A percentile compares a stretch with the other conserved stretches of the same genome.
These are phyloP conservation scores for Montipora capitata DNA, from an alignment of 92 coral and sea anemone species.

Conservation along the genomic window DNA sequence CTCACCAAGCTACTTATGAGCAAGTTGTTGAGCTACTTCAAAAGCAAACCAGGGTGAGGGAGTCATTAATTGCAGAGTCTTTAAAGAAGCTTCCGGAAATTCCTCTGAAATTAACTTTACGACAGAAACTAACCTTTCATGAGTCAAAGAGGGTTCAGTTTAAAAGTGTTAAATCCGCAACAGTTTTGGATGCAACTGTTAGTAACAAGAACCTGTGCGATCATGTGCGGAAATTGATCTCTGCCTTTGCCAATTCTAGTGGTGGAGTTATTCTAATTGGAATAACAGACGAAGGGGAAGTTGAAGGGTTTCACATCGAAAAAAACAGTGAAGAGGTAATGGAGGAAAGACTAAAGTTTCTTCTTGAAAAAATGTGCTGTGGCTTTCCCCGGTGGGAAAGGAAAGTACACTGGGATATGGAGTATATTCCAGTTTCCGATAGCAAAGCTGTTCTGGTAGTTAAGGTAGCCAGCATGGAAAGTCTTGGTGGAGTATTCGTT, in stretches of 20 bases:
- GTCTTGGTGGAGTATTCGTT: background rate
- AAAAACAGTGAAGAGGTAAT: background rate
- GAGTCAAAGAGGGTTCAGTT: background rate
- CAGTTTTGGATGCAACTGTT: background rate
- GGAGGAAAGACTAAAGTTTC: background rate
- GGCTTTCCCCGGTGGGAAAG: background rate
- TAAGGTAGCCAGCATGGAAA: background rate
- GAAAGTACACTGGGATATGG: slow-evolving; percentile 1
- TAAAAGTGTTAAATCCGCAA: background rate
- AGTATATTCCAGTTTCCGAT: background rate
- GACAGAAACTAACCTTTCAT: background rate
- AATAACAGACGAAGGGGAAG: background rate
- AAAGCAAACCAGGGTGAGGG: background rate
- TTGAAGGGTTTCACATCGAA: background rate
- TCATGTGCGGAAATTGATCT: background rate
- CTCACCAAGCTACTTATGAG: background rate
- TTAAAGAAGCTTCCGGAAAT: background rate
- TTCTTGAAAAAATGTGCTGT: background rate
- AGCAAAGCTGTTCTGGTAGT: background rate
- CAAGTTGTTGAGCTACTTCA: background rate
- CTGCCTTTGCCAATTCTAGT: slow-evolving; percentile 9
- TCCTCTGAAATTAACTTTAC: no score
- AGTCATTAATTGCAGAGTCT: background rate
- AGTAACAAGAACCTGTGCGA: background rate
- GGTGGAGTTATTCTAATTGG: slow-evolving; percentile 10